Base-by-base conservation (phyloP, 2,797 vertebrate species). In the Anguilla obscura region DNA sequence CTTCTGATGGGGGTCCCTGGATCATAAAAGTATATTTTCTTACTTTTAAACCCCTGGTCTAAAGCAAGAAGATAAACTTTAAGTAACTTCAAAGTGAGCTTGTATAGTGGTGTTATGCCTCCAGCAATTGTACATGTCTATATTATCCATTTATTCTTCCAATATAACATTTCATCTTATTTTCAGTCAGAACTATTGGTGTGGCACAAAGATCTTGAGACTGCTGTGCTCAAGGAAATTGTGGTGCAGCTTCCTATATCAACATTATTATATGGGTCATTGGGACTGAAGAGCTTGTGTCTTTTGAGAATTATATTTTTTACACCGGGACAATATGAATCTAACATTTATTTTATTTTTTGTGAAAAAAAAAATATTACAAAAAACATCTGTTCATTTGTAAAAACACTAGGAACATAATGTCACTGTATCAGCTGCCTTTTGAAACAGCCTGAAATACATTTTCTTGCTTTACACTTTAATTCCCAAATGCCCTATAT, bases 111-210 rank as follows among this genome's bases (percentile, higher is more conserved):
- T 12, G 14, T 24, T 60, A 60, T 18, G 16, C 58, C 58, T n/a
- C 3, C 21, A n/a, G 60, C 60, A 5, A 5, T 63, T 63, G 63
- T 66, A 66, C 21, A 24, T 66, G 63, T 66, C 63, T 27, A 66
- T 66, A 66, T 66, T 66, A 66, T 66, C 63, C 24, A 66, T 66
- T 66, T 27, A 66, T 66, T 66, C 63, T 66, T 66, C n/a, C 63
- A 66, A 24, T 24, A 63, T 21, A 16, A 63, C 58, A 63, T 63
- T 24, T 63, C 16, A 21, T n/a, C 16, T 63, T 4, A 12, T 52
- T 63, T 63, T 63, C 16, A 63, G 58, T 63, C 16, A 16, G 58
- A 24, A 63, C 58, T 63, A 63, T 63, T 63, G 16, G 16, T 16
- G 21, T 24, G 18, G 18, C 58, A 63, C 16, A 63, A 63, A 63